phyloP scores from a whole-genome alignment of 2,113 vertebrate genomes.

The Piaya cayana region DNA sequence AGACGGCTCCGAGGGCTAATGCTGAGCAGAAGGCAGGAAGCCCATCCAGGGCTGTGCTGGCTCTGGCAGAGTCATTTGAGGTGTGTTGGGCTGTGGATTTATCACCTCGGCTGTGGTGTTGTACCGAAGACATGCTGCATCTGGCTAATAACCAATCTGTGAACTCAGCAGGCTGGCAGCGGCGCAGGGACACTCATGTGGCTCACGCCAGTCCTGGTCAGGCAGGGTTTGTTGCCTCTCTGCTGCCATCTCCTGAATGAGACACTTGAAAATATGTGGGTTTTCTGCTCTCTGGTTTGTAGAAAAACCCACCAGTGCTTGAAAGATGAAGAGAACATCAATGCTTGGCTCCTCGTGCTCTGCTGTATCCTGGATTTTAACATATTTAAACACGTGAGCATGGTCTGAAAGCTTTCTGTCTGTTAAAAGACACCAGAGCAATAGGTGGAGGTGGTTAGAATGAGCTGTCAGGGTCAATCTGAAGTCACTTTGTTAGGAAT shows the following conservation, averaged over 20 bases:
- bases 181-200: accelerated
- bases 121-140: background rate
- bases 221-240: background rate
- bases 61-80: background rate
- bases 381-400: accelerated
- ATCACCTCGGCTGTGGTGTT: background rate
- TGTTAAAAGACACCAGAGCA: background rate
- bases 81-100: background rate
- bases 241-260: background rate
- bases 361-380: background rate
- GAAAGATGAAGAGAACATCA: background rate
- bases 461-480: background rate
- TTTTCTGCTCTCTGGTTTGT: background rate
- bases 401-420: background rate
- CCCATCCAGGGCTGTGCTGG: background rate
- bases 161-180: background rate
- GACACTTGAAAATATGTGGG: background rate
- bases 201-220: background rate
- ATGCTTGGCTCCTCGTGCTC: background rate
- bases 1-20: background rate
- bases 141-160: background rate
- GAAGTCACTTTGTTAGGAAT: background rate
- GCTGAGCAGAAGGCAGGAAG: background rate
- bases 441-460: background rate
- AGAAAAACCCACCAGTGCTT: background rate